Percentiles rank a stretch among this genome's conserved stretches.
These are phyloP conservation scores for Diadophis punctatus DNA, from an alignment of 2,113 vertebrate genomes.

Conservation along the genomic window DNA sequence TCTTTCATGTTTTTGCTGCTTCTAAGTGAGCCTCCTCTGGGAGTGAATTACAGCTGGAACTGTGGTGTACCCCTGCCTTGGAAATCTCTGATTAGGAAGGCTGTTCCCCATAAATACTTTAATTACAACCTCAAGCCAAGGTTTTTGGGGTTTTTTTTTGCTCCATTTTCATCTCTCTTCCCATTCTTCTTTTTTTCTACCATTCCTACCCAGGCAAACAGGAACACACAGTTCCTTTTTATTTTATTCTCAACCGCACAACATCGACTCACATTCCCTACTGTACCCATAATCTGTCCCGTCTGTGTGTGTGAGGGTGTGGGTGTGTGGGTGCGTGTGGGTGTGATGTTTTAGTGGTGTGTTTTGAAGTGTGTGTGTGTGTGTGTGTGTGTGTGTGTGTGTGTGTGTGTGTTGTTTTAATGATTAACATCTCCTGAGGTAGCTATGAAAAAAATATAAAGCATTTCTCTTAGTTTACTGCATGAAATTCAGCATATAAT, in stretches of 20 bases:
- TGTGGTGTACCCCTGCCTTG: fast-evolving
- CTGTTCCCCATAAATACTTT: background rate
- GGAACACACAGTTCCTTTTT: background rate
- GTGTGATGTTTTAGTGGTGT: background rate
- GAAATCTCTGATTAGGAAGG: fast-evolving
- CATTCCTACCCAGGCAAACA: background rate
- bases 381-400: background rate
- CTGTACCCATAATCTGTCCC: background rate
- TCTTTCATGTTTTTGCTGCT: background rate
- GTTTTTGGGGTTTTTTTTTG: background rate
- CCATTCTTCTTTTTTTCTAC: background rate
- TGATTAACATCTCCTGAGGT: conserved; percentile 47
- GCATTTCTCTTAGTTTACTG: conserved; percentile 59
- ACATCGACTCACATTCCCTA: fast-evolving
- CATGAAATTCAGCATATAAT: conserved; percentile 55
- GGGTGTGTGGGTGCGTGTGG: background rate
- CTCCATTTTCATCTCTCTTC: background rate
- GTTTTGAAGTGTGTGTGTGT: background rate
- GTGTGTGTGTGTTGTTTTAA: background rate
- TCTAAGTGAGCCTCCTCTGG: background rate
- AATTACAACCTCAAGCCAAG: background rate
- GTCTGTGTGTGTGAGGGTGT: background rate
- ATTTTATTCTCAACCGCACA: fast-evolving
- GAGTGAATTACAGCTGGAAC: background rate
- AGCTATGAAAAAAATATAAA: conserved; percentile 52